Percentiles rank a stretch among this genome's conserved stretches.
Conservation (phyloP, 2,888 invertebrate species). For the Chelonus formosanus region DNA sequence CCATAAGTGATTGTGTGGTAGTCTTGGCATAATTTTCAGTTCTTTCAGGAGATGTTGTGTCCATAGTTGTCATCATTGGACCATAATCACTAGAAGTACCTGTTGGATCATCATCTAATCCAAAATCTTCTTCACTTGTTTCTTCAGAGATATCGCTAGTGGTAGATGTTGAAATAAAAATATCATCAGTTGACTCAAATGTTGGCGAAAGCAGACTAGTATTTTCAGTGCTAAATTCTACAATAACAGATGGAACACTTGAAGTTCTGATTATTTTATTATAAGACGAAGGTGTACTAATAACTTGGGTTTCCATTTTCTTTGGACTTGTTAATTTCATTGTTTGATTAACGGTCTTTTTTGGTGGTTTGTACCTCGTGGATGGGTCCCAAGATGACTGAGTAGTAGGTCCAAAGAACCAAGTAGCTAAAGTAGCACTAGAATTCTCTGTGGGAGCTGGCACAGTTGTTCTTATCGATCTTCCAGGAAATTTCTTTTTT, state of each 20-base stretch:
- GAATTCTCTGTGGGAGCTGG: constrained; percentile 35
- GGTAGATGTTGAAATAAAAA: background rate
- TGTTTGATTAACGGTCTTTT: background rate
- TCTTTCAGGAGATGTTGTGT: constrained; percentile 70
- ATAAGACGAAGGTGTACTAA: constrained; percentile 35
- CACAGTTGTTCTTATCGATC: constrained; percentile 41
- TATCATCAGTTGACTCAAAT: constrained; percentile 18
- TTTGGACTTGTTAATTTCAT: background rate
- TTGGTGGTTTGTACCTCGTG: background rate
- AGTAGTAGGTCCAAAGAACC: constrained; percentile 45
- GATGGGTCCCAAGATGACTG: constrained; percentile 33
- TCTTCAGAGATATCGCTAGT: constrained; percentile 62
- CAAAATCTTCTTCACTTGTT: constrained; percentile 67
- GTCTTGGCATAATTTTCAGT: constrained; percentile 69
- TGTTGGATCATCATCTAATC: constrained; percentile 59
- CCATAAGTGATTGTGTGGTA: constrained; percentile 56
- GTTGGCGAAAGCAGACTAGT: constrained; percentile 12
- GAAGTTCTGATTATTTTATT: too few species aligned
- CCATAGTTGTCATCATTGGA: constrained; percentile 62
- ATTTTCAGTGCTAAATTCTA: constrained; percentile 28
- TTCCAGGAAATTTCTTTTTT: constrained; percentile 45
- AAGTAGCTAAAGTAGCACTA: constrained; percentile 43
- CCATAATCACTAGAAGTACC: constrained; percentile 63
- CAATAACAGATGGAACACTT: background rate
- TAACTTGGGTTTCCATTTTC: constrained; percentile 36